phyloP scores from a whole-genome alignment of 1,140 invertebrate genomes.

The Euschistus heros region DNA sequence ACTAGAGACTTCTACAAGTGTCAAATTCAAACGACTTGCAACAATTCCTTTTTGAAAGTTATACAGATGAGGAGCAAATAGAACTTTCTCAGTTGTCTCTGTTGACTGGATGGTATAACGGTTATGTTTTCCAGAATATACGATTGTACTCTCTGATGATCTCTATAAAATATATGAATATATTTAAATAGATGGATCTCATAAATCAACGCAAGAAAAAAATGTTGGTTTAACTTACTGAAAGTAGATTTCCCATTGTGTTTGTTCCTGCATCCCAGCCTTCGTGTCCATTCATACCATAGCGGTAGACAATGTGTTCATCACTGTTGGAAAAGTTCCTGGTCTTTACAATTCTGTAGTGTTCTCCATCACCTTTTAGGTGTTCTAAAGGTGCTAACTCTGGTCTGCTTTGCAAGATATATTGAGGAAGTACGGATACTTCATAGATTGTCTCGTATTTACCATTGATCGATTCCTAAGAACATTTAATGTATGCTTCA shows the following conservation, averaged over 20 bases:
- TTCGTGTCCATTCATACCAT: conserved; percentile 41
- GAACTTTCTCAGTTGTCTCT: conserved; percentile 29
- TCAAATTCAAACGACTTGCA: conserved; percentile 27
- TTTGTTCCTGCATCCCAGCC: conserved; percentile 44
- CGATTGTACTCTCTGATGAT: conserved; percentile 27
- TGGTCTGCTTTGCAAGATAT: conserved; percentile 26
- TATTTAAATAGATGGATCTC: conserved; percentile 25
- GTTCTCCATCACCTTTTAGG: conserved; percentile 37
- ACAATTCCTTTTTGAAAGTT: conserved; percentile 30
- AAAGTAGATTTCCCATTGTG: conserved; percentile 45
- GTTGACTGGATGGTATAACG: conserved; percentile 31
- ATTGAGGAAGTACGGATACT: conserved; percentile 28
- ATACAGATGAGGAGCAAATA: conserved; percentile 25
- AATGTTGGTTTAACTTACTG: conserved; percentile 28
- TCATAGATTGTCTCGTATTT: conserved; percentile 34
- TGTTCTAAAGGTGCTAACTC: conserved; percentile 31
- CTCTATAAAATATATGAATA: conserved; percentile 27
- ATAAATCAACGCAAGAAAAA: neutral
- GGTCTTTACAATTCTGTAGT: conserved; percentile 40
- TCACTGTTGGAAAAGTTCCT: conserved; percentile 52
- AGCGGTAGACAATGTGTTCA: conserved; percentile 45
- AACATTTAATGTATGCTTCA: neutral
- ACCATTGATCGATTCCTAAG: conserved; percentile 32
- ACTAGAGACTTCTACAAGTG: conserved; percentile 26
- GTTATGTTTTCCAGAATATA: conserved; percentile 29